phyloP scores from a whole-genome alignment of 2,888 invertebrate genomes.

The Torymus texanus region DNA sequence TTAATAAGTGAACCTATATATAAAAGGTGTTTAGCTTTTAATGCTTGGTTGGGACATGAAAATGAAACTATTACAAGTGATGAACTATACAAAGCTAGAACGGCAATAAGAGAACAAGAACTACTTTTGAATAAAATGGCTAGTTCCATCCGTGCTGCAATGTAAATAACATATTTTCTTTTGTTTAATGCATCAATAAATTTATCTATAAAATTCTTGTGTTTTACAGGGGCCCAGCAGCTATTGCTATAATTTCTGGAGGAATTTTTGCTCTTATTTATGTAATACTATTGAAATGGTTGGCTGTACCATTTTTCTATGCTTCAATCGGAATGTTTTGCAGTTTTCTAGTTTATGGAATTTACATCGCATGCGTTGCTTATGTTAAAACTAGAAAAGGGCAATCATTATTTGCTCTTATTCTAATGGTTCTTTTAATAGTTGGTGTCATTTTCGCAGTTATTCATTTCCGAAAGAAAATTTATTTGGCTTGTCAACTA shows the following conservation, averaged over 20 bases:
- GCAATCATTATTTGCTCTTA: slow-evolving; percentile 22
- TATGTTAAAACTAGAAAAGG: not conserved
- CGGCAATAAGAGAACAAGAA: slow-evolving; percentile 75
- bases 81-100: slow-evolving; percentile 72
- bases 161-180: slow-evolving; percentile 43
- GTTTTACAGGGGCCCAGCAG: not conserved
- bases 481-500: slow-evolving; percentile 36
- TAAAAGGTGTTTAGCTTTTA: slow-evolving; percentile 77
- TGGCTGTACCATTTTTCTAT: slow-evolving; percentile 92
- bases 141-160: not conserved
- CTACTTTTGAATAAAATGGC: not conserved
- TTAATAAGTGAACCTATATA: slow-evolving; percentile 80
- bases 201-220: slow-evolving; percentile 23
- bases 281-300: slow-evolving; percentile 90
- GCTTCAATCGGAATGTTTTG: slow-evolving; percentile 85
- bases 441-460: slow-evolving; percentile 21
- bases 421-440: slow-evolving; percentile 8
- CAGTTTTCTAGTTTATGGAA: slow-evolving; percentile 76
- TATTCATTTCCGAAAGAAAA: slow-evolving; percentile 37
- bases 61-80: slow-evolving; percentile 68
- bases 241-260: slow-evolving; percentile 76
- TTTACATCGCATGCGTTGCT: not conserved
- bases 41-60: slow-evolving; percentile 58
- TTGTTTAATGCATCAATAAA: not conserved
- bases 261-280: slow-evolving; percentile 88